These are phyloP conservation scores for Malurus alboscapulatus DNA, from an alignment of 2,113 vertebrate species.

Conservation along the genomic window DNA sequence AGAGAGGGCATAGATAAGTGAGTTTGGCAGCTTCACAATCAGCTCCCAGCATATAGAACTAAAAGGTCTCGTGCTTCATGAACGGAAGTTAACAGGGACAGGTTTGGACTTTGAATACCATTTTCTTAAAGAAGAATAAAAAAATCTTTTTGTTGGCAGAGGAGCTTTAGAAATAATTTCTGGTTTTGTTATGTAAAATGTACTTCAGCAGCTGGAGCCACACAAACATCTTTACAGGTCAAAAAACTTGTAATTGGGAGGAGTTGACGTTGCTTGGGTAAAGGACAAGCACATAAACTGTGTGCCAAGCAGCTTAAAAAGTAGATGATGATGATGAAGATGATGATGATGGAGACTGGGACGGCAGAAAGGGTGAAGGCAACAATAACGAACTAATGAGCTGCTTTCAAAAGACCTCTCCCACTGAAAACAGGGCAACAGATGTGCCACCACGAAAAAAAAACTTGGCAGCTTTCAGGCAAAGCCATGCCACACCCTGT, in stretches of 20 bases:
- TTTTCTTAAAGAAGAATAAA: background rate
- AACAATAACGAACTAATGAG: background rate
- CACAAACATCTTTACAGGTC: background rate
- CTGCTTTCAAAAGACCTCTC: background rate
- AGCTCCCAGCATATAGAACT: background rate
- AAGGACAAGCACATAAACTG: background rate
- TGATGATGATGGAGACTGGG: background rate
- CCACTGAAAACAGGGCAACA: background rate
- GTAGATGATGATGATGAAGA: background rate
- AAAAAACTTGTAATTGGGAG: background rate
- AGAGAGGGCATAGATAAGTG: background rate
- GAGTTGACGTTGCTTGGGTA: background rate
- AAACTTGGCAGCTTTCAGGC: background rate
- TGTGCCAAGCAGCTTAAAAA: background rate
- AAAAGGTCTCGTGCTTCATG: background rate
- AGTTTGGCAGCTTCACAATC: background rate
- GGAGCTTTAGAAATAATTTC: background rate
- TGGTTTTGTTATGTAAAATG: background rate
- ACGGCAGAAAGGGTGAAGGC: background rate
- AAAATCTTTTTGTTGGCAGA: background rate
- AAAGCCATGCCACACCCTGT: background rate
- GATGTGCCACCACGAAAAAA: background rate
- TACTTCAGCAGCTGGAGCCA: background rate
- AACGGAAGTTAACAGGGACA: background rate
- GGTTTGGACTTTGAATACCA: background rate